Conservation (phyloP, 2,888 invertebrate genomes). For the Epiperipatus broadwayi region DNA sequence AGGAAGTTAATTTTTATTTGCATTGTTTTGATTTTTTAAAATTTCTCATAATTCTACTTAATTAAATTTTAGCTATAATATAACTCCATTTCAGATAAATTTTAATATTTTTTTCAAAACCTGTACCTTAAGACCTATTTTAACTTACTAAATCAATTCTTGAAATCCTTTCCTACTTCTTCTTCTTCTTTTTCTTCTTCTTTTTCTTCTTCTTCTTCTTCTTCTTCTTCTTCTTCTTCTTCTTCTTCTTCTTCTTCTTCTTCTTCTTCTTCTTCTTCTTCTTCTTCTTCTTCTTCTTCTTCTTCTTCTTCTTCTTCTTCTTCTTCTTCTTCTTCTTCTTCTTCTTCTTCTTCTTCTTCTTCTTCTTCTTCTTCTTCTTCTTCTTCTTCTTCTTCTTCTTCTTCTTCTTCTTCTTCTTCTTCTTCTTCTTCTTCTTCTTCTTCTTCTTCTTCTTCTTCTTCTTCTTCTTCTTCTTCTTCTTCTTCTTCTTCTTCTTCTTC, state of each 20-base stretch:
- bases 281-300: not conserved
- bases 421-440: not conserved
- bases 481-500: not conserved
- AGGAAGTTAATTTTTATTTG: too few species aligned
- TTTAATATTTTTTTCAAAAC: too few species aligned
- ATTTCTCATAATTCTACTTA: too few species aligned
- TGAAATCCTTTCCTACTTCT: not conserved
- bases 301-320: not conserved
- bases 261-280: not conserved
- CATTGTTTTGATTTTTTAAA: too few species aligned
- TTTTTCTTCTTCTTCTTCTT: conserved; percentile 6
- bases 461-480: not conserved
- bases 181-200: conserved; percentile 7
- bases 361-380: conserved; percentile 6
- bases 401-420: conserved; percentile 1
- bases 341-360: not conserved
- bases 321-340: not conserved
- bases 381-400: conserved; percentile 3
- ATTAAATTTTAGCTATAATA: too few species aligned
- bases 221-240: conserved; percentile 8
- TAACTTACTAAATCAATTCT: too few species aligned
- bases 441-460: conserved; percentile 11
- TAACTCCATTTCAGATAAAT: too few species aligned
- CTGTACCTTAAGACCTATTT: not conserved
- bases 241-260: not conserved